Percentiles rank a stretch among this genome's conserved stretches.
These are phyloP conservation scores for Sceloporus undulatus DNA, from an alignment of 2,113 vertebrate species.

Conservation along the genomic window DNA sequence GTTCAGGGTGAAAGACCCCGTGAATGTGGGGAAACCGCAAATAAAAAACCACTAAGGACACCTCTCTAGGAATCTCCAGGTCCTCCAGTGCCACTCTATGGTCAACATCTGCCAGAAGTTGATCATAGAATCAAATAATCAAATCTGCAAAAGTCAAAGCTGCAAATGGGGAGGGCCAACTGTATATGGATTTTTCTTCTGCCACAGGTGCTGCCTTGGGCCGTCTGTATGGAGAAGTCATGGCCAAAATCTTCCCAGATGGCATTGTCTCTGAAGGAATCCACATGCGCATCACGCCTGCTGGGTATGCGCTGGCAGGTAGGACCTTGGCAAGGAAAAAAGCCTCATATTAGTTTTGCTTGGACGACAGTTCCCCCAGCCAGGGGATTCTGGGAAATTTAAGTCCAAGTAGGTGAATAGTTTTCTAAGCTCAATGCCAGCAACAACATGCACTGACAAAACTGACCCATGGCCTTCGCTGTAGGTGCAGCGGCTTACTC, in stretches of 20 bases:
- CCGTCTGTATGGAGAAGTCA: constrained; percentile 52
- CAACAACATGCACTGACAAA: background rate
- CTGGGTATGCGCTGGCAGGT: constrained; percentile 57
- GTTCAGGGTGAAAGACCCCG: too few species aligned
- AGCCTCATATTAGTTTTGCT: too few species aligned
- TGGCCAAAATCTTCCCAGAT: constrained; percentile 50
- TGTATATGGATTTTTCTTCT: background rate
- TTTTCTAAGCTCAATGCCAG: too few species aligned
- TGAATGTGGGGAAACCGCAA: too few species aligned
- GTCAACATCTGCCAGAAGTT: too few species aligned
- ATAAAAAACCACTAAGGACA: too few species aligned
- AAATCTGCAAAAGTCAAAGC: too few species aligned
- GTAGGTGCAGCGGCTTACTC: constrained; percentile 46
- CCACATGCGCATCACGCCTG: constrained; percentile 42
- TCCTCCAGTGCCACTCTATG: too few species aligned
- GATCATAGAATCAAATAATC: too few species aligned
- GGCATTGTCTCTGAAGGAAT: constrained; percentile 52
- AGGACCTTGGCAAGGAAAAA: background rate
- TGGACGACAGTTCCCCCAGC: background rate
- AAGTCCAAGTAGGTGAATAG: background rate
- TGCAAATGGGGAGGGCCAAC: too few species aligned
- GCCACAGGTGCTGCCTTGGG: constrained; percentile 45
- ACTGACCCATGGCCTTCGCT: background rate
- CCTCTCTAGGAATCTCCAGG: too few species aligned
- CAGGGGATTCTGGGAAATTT: background rate